phyloP scores from a whole-genome alignment of 2,888 invertebrate species.

The Amorpha juglandis region DNA sequence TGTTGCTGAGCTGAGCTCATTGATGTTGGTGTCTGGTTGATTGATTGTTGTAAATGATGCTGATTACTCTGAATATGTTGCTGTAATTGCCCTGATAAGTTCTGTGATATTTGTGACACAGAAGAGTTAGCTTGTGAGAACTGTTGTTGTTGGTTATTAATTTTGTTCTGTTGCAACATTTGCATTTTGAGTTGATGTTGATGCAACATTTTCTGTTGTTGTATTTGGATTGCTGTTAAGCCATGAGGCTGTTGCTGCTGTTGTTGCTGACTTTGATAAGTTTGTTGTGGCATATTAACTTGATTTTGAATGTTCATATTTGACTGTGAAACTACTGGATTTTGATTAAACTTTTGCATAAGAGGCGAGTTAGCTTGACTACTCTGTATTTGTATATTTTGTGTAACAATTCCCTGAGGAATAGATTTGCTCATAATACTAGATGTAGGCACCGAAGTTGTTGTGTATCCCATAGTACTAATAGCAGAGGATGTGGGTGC shows the following conservation, averaged over 20 bases:
- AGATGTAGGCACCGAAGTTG: slow-evolving; percentile 65
- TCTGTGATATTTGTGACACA: slow-evolving; percentile 74
- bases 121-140: slow-evolving; percentile 74
- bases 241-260: slow-evolving; percentile 73
- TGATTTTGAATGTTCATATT: slow-evolving; percentile 63
- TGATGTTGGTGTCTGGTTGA: slow-evolving; percentile 69
- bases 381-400: slow-evolving; percentile 73
- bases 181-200: slow-evolving; percentile 84
- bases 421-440: slow-evolving; percentile 73
- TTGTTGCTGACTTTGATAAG: slow-evolving; percentile 60
- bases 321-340: slow-evolving; percentile 64
- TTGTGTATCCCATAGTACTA: slow-evolving; percentile 72
- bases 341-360: slow-evolving; percentile 74
- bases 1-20: slow-evolving; percentile 86
- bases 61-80: slow-evolving; percentile 73
- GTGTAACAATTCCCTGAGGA: slow-evolving; percentile 74
- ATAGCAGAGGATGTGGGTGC: slow-evolving; percentile 65
- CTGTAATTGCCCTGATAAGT: slow-evolving; percentile 69
- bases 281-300: slow-evolving; percentile 67
- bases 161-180: slow-evolving; percentile 70
- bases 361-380: slow-evolving; percentile 69
- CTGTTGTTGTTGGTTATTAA: slow-evolving; percentile 60
- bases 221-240: slow-evolving; percentile 75
- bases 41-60: slow-evolving; percentile 73
- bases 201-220: slow-evolving; percentile 83